Base-by-base conservation (phyloP, 2,113 vertebrate genomes). In the Megaceryle torquata region DNA sequence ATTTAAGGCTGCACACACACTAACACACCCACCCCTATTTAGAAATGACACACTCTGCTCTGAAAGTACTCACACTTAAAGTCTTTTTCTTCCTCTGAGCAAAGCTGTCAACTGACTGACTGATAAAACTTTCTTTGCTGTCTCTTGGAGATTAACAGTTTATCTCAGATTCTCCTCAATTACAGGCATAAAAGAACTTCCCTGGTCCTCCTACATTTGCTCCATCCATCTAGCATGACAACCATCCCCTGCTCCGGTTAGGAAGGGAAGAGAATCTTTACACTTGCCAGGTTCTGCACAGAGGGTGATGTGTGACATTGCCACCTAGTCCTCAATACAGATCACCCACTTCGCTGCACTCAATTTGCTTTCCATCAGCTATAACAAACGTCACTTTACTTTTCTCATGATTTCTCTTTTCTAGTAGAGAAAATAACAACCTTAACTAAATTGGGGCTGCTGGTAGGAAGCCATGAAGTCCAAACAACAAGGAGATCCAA, bases 351-450 rank as follows among this genome's bases (percentile, higher is more conserved):
- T 53, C 77, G 80, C 88, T 88, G 80, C 88, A 72, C 96, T 94
- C 91, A 72, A 79, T 94, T 93, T 95, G 92, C 84, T 89, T 89
- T 67, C 53, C 81, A 93, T 82, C 92, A 95, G 81, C 86, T 69
- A 80, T 79, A 93, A 93, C 57, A 92, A 94, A 84, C 8, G 0
- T 91, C 86, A 74, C 61, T 91, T 88, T 24, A 82, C 63, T 80
- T 86, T 83, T 76, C 72, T 59, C 1, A 1, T 89, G 79, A 94
- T 71, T 96, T 93, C 53, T 69, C 65, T 82, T 70, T 74, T 82
- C 86, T 51, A 63, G 57, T 70, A 70, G 35, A 79, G 70, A 72
- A 88, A 92, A 86, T 61, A 84, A 60, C 72, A 68, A 60, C 77
- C 28, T 83, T 37, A 82, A 82, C 80, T 71, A 92, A 84, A 86